Evolutionary conservation across 2,888 invertebrate genomes (phyloP), one percentile per base, ranked within the genome.

Genomic region (Melanotus villosus): DNA sequence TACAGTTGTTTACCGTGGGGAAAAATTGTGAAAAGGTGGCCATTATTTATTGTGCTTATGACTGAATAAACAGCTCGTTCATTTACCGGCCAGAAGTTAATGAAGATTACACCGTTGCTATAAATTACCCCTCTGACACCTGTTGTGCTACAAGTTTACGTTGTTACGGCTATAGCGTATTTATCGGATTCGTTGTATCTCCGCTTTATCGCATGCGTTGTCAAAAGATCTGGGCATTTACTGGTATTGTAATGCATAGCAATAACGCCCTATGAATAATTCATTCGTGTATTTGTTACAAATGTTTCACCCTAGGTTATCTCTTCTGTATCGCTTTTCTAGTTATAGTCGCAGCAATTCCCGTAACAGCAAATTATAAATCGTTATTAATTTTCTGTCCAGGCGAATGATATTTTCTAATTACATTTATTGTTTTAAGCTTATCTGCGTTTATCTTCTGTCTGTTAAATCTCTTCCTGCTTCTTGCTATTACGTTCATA

Each of bases 41-140:
- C 71, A 73, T 75, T 73, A 75, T 74, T 75, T 75, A 75, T 74
- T 74, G 71, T 68, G 73, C 71, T 73, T 73, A 73, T 72, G 73
- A 72, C 72, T 72, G 75, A 68, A 74, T 74, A 73, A 73, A 74
- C 74, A 75, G 73, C 67, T 74, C 71, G 76, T 75, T 73, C 75
- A 74, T 75, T 76, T 75, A 71, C 72, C 62, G 71, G 72, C 67
- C 72, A 71, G 73, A 64, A 75, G 75, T 75, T 77, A 76, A 76
- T 77, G 77, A 77, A 77, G 77, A 75, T 76, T 76, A 72, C 75
- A 73, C 73, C 64, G 72, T 73, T 70, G 73, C 68, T 66, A 76
- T 76, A 76, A 77, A 77, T 77, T 75, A 76, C 70, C 60, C 60
- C 65, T 59, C 75, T 75, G 75, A 75, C 76, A 76, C 75, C 77